These are phyloP conservation scores for Palythoa grandis DNA, from an alignment of 92 coral and sea anemone genomes.

Conservation along the genomic window DNA sequence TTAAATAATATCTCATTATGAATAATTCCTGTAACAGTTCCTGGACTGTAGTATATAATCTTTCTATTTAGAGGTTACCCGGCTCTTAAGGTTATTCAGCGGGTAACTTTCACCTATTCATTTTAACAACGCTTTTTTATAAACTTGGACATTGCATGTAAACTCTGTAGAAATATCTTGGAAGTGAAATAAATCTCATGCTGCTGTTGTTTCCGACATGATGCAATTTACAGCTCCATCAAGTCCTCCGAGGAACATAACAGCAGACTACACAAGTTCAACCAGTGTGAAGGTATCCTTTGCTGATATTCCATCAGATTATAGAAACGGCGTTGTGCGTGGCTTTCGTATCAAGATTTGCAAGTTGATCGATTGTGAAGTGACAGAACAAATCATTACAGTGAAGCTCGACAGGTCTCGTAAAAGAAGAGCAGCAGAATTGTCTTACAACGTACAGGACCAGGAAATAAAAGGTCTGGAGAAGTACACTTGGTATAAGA, in stretches of 20 bases:
- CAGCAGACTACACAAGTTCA: constrained; percentile 54
- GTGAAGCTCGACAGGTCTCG: constrained; percentile 13
- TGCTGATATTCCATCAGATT: constrained; percentile 53
- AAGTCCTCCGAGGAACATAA: constrained; percentile 46
- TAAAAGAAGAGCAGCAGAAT: constrained; percentile 16
- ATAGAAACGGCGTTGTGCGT: constrained; percentile 61
- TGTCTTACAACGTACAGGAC: constrained; percentile 19
- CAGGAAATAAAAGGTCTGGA: constrained; percentile 38
- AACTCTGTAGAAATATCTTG: no score
- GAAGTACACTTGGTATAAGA: constrained; percentile 47
- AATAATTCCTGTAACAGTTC: no score
- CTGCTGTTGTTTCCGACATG: no score
- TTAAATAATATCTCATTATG: no score
- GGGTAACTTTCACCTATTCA: no score
- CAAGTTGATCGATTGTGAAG: constrained; percentile 48
- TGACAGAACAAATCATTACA: background rate
- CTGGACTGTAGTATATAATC: no score
- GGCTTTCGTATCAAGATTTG: constrained; percentile 55
- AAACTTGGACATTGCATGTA: no score
- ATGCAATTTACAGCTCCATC: constrained; percentile 51
- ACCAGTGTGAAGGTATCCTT: constrained; percentile 61
- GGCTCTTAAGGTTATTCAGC: no score
- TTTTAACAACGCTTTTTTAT: no score
- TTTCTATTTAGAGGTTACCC: no score
- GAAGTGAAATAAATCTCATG: no score